A percentile compares a stretch with the other conserved stretches of the same genome.
Evolutionary conservation across 2,113 vertebrate genomes (phyloP).

Genomic region (Cyphomyrus discorhynchus): DNA sequence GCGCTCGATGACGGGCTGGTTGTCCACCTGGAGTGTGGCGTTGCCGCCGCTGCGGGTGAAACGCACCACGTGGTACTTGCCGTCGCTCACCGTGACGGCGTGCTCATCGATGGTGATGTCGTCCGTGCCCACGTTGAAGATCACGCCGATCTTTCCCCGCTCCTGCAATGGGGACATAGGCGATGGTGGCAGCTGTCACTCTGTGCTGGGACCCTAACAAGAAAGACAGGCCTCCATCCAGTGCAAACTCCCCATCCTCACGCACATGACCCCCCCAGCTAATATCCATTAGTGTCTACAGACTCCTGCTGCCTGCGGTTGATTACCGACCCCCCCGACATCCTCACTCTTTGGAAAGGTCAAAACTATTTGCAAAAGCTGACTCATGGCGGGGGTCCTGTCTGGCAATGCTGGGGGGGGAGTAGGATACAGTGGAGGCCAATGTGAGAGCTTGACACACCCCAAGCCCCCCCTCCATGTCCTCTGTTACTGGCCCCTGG

Average conservation of each 20-base stretch:
- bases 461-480: neutral
- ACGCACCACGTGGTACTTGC: constrained; percentile 93
- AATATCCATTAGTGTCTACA: constrained; percentile 55
- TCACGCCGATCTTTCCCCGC: constrained; percentile 84
- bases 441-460: neutral
- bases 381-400: neutral
- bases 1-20: constrained; percentile 87
- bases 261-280: constrained; percentile 29
- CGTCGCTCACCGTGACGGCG: constrained; percentile 81
- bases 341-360: constrained; percentile 14
- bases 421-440: neutral
- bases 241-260: constrained; percentile 37
- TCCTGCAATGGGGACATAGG: constrained; percentile 56
- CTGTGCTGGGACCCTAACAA: neutral
- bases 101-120: constrained; percentile 91
- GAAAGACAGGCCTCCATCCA: constrained; percentile 23
- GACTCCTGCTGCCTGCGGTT: constrained; percentile 51
- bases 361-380: constrained; percentile 20
- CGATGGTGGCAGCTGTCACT: neutral
- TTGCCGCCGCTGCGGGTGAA: constrained; percentile 94
- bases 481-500: neutral
- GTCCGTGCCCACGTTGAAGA: constrained; percentile 93
- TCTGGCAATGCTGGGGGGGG: neutral
- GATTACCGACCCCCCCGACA: constrained; percentile 29
- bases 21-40: constrained; percentile 93